Percentiles rank a stretch among this genome's conserved stretches.
Conservation (phyloP, 1,140 invertebrate species). For the Trachymyrmex cornetzi region DNA sequence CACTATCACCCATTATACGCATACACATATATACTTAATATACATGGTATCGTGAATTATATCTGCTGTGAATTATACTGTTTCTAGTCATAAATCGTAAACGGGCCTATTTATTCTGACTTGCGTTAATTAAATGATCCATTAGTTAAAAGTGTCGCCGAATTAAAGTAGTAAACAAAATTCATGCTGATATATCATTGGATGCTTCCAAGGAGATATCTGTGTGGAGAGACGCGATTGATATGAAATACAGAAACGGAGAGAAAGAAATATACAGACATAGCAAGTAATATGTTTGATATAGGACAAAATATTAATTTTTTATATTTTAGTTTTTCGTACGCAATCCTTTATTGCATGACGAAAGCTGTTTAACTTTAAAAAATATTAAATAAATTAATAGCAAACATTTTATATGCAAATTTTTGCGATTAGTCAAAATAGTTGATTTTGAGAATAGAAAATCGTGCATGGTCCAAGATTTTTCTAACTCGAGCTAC, state of each 20-base stretch:
- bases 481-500: background rate
- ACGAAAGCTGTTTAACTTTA: background rate
- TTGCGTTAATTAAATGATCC: conserved; percentile 62
- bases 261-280: background rate
- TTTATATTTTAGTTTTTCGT: background rate
- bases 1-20: conserved; percentile 7
- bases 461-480: background rate
- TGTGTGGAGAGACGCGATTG: background rate
- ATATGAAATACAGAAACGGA: background rate
- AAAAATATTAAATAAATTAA: background rate
- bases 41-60: conserved; percentile 67
- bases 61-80: conserved; percentile 60
- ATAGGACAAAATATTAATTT: background rate
- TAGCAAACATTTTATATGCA: background rate
- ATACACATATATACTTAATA: conserved; percentile 55
- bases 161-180: conserved; percentile 4
- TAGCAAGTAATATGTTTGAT: background rate
- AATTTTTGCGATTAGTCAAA: background rate
- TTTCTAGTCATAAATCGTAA: conserved; percentile 59
- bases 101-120: conserved; percentile 68
- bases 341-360: background rate
- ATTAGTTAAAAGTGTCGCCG: conserved; percentile 28
- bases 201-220: conserved; percentile 1
- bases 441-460: background rate
- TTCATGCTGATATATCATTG: conserved; percentile 7